These are phyloP conservation scores for Drosophila cracens DNA, from an alignment of 2,888 invertebrate genomes.

Conservation along the genomic window DNA sequence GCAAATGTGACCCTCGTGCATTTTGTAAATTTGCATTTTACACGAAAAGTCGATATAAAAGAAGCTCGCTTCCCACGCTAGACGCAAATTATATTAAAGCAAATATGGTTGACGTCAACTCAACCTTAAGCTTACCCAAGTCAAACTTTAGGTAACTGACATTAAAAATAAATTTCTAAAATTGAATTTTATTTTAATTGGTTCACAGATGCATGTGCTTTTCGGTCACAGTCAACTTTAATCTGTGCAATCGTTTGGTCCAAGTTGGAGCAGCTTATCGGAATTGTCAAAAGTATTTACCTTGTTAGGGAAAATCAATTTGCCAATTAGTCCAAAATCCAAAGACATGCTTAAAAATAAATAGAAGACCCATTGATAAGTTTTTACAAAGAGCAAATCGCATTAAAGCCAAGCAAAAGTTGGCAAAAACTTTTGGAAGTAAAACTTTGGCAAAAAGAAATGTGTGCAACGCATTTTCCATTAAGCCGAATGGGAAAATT, in stretches of 20 bases:
- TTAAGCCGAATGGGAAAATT: conserved; percentile 43
- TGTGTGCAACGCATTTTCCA: conserved; percentile 53
- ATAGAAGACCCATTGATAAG: conserved; percentile 29
- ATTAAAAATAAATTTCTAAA: background rate
- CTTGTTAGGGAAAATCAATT: background rate
- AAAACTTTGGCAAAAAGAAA: conserved; percentile 41
- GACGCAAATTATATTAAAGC: background rate
- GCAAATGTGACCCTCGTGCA: conserved; percentile 33
- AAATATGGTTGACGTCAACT: background rate
- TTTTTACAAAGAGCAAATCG: conserved; percentile 19
- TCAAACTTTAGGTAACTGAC: background rate
- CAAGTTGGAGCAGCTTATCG: background rate
- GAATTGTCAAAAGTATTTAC: background rate
- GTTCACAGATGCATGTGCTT: background rate
- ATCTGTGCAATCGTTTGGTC: background rate
- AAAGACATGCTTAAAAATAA: background rate
- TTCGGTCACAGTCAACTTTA: background rate
- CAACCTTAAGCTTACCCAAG: background rate
- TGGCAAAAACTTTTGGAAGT: conserved; percentile 35
- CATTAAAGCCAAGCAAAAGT: conserved; percentile 52
- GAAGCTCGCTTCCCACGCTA: too few species aligned
- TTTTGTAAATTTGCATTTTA: conserved; percentile 41
- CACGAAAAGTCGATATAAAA: conserved; percentile 25
- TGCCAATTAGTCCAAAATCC: conserved; percentile 16
- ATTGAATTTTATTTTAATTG: background rate